Percentiles rank a stretch among this genome's conserved stretches.
phyloP scores from a whole-genome alignment of 2,888 invertebrate genomes.

The Melinopterus prodromus region DNA sequence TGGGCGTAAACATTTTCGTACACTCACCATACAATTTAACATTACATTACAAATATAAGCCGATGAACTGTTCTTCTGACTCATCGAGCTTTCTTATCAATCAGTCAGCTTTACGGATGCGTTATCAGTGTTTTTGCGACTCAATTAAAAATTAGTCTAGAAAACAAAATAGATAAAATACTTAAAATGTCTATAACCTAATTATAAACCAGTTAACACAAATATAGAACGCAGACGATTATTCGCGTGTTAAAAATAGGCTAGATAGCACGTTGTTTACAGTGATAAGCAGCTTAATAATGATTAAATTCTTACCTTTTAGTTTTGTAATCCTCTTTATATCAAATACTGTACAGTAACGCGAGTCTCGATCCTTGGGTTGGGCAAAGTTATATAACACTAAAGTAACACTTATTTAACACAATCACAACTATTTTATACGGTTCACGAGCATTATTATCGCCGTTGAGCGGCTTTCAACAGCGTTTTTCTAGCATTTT shows the following conservation, averaged over 20 bases:
- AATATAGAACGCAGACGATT: slow-evolving; percentile 27
- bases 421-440: slow-evolving; percentile 35
- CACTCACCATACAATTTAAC: slow-evolving; percentile 5
- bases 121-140: not conserved
- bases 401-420: slow-evolving; percentile 39
- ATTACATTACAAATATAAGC: slow-evolving; percentile 13
- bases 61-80: slow-evolving; percentile 10
- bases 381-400: slow-evolving; percentile 33
- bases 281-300: not conserved
- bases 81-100: slow-evolving; percentile 14
- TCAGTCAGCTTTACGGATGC: not conserved
- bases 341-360: slow-evolving; percentile 8
- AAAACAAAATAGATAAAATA: slow-evolving; percentile 31
- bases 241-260: slow-evolving; percentile 10
- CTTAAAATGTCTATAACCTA: slow-evolving; percentile 56
- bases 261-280: not conserved
- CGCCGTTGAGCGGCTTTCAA: slow-evolving; percentile 38
- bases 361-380: not conserved
- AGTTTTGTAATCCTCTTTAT: slow-evolving; percentile 18
- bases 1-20: slow-evolving; percentile 45
- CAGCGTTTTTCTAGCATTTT: slow-evolving; percentile 51
- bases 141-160: not conserved
- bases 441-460: slow-evolving; percentile 38
- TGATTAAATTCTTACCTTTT: slow-evolving; percentile 10
- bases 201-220: slow-evolving; percentile 51